phyloP scores from a whole-genome alignment of 1,140 invertebrate species.

The Probaryconus sp. region DNA sequence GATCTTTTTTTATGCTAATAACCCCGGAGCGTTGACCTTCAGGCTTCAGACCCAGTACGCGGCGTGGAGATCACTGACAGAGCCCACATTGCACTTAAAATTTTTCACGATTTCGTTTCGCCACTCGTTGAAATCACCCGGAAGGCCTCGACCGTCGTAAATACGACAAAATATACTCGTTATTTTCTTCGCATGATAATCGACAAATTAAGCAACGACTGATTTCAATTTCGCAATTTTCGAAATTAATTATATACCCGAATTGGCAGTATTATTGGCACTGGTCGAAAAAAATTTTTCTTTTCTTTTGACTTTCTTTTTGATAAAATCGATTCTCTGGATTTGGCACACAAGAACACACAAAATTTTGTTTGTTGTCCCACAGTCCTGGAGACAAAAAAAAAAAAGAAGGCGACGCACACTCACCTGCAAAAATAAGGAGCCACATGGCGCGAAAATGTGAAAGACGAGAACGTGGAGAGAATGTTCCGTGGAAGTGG shows the following conservation, averaged over 20 bases:
- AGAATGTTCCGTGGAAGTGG: conserved; percentile 73
- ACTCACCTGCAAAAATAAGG: conserved; percentile 76
- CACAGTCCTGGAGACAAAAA: conserved; percentile 17
- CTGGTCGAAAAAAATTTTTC: too few species aligned
- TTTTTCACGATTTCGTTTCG: conserved; percentile 15
- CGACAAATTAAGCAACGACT: too few species aligned
- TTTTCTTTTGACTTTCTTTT: too few species aligned
- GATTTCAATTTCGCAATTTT: too few species aligned
- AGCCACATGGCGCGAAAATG: conserved; percentile 75
- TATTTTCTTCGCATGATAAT: conserved; percentile 8
- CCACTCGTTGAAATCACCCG: conserved; percentile 48
- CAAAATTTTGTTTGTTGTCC: conserved; percentile 22
- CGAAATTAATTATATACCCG: too few species aligned
- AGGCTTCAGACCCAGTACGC: background rate
- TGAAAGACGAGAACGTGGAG: conserved; percentile 71
- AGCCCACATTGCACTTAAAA: conserved; percentile 25
- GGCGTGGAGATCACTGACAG: conserved; percentile 19
- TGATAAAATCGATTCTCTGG: background rate
- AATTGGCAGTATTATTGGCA: too few species aligned
- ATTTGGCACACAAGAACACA: conserved; percentile 14
- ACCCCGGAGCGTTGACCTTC: conserved; percentile 48
- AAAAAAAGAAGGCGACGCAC: conserved; percentile 18
- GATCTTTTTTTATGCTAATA: conserved; percentile 42
- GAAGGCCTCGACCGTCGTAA: background rate
- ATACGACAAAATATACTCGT: background rate